Evolutionary conservation across 2,888 invertebrate species (phyloP), one percentile per base, ranked within the genome.

Genomic region (Gastracanthus pulcherrimus): DNA sequence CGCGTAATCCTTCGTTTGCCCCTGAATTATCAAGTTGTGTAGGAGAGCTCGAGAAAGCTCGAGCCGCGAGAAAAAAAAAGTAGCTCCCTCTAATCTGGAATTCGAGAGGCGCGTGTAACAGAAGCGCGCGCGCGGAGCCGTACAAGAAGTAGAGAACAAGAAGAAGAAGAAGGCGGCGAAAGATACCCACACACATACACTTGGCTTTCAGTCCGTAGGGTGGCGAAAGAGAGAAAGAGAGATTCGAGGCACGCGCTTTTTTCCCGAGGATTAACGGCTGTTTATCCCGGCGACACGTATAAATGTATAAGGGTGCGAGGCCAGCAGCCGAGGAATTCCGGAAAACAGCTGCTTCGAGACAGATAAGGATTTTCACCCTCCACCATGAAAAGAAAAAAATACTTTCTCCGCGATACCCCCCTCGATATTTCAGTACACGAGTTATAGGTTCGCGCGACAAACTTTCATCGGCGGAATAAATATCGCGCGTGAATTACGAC

Each of bases 391-490:
- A n/a, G 9, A 62, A 62, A 36, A 11, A 34, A 62, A 62, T n/a
- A 62, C 19, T n/a, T 62, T 60, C 23, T 31, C 41, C 26, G 11
- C 38, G 19, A 23, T 36, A 3, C 26, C 6, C 19, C 29, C 74
- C 41, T 26, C 69, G 69, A 80, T 80, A 80, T 80, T 80, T 80
- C 75, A 80, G 11, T 45, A n/a, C 67, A n/a, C n/a, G n/a, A n/a
- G n/a, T n/a, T n/a, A n/a, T n/a, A n/a, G n/a, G n/a, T n/a, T n/a
- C n/a, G n/a, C n/a, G n/a, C n/a, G n/a, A 34, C 72, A 78, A 75
- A 80, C 80, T 80, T 80, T 80, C 80, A 80, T 75, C 69, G 69
- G 26, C 29, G 55, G 38, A 70, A 80, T 80, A 80, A 80, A 80
- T 80, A 72, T 31, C 78, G n/a, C n/a, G 55, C 41, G 51, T 71